Evolutionary conservation across 1,140 invertebrate species (phyloP), one percentile per base, ranked within the genome.

Genomic region (Gryon sp.): DNA sequence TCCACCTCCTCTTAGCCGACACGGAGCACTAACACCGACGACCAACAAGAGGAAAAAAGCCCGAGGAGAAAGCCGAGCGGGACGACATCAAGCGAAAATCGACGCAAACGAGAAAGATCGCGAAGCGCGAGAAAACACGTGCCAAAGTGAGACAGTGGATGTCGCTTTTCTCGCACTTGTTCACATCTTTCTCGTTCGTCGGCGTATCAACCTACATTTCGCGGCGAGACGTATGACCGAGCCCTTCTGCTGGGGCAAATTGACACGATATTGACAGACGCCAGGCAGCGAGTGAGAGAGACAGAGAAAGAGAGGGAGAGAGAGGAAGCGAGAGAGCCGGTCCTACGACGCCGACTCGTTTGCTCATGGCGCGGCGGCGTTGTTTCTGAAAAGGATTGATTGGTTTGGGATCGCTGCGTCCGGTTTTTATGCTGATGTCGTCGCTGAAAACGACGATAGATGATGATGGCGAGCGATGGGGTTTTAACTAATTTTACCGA

Each of bases 1-100:
- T 86, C 85, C 83, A 85, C 78, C 84, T 62, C 80, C 79, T 68
- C 77, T 80, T 80, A 76, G 79, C 80, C 83, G 81, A 62, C 53
- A 84, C 83, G 84, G 82, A 80, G 80, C 69, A 74, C 69, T 77
- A 74, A 65, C 76, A 83, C 80, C 74, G 53, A 46, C 28, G 50
- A 70, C 22, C 40, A 62, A 72, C 77, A 50, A 66, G 50, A 73
- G 48, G 48, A 73, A 65, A 75, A 62, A 63, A 70, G 72, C 22
- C 36, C 53, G 76, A 52, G 60, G 59, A 62, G 57, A 57, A 66
- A 66, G 55, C 48, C 22, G 53, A 80, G 57, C 53, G 53, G 46
- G 52, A 78, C 57, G 55, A n/a, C n/a, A n/a, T n/a, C n/a, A n/a
- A n/a, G n/a, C n/a, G n/a, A n/a, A n/a, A n/a, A n/a, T n/a, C n/a